Evolutionary conservation across 1,140 invertebrate species (phyloP), one percentile per base, ranked within the genome.

Genomic region (Drosophila pruinosa): DNA sequence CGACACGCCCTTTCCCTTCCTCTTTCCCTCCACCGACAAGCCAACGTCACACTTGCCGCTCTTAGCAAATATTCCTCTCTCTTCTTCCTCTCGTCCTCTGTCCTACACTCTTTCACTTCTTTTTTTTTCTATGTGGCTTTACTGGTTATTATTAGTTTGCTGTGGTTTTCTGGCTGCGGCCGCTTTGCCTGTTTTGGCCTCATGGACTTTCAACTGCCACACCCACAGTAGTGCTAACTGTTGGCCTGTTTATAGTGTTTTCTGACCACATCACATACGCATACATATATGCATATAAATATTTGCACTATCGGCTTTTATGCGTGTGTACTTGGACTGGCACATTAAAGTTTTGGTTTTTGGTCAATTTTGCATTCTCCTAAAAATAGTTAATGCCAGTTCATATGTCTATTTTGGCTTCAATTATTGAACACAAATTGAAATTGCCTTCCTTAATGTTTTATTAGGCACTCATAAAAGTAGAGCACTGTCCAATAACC

Each of bases 141-240:
- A 36, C 73, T 85, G 81, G 81, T 74, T 85, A 85, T 85, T 85
- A 85, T 85, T 85, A 85, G 81, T 85, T 85, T 80, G 80, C 68
- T 77, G 80, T 19, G 81, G 81, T 80, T 86, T 79, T 62, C 53
- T 69, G 57, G 31, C 62, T 75, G 72, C 43, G 80, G 79, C 64
- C 59, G 69, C 61, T 77, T 73, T 80, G 63, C 58, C 59, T 45
- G 24, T 12, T 21, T n/a, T 12, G n/a, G 41, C 24, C 41, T 21
- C 50, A 54, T 26, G 59, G 34, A 54, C 41, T 63, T 31, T 36
- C 28, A 31, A 24, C 59, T 26, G 68, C 26, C 58, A 24, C 59
- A 28, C 65, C 28, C 57, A 38, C 7, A 10, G 26, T 14, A 14
- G 5, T 48, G 34, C 24, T 52, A 26, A 34, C 36, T 69, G 28